Evolutionary conservation across 2,113 vertebrate genomes (phyloP), one percentile per base, ranked within the genome.

Genomic region (Lampris incognitus): DNA sequence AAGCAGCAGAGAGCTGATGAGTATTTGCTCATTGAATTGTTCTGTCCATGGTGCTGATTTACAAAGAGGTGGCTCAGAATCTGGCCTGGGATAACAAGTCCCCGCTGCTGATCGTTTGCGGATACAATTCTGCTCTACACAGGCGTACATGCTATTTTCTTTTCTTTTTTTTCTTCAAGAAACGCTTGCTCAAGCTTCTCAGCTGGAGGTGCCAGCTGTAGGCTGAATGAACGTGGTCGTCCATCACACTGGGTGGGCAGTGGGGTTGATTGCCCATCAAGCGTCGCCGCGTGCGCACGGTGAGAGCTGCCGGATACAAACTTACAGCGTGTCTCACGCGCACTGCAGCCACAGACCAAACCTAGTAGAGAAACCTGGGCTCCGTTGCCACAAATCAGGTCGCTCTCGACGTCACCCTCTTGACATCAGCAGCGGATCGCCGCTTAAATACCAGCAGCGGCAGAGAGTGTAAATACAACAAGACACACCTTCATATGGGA

Each of bases 391-490:
- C 24, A 24, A 24, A 24, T 2, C 79, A 48, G 39, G 65, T 55
- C 66, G 69, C 63, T 13, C 39, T 50, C 11, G 70, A 76, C 91
- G 91, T 92, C 90, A 91, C 73, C 24, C 49, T 3, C 40, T 68
- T 91, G 86, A 92, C 89, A 89, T 90, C 90, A 91, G 83, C 79
- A 64, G 52, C 63, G 42, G 70, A 3, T 9, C 4, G 3, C 57
- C 0, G 67, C 44, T 88, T 91, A 89, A 91, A 91, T 85, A 74
- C 83, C 83, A 62, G 76, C 78, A 81, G 58, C 74, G 9, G 1
- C 4, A 42, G 10, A 58, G 60, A 3, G 62, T 36, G 74, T 66
- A 73, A 85, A 85, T 67, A 79, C 38, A 62, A 50, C n/a, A 61
- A 62, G 51, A 10, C 67, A 49, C 76, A 69, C 78, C 73, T 78